Base-by-base conservation (phyloP, 2,888 invertebrate genomes). In the Drosophila picticornis region DNA sequence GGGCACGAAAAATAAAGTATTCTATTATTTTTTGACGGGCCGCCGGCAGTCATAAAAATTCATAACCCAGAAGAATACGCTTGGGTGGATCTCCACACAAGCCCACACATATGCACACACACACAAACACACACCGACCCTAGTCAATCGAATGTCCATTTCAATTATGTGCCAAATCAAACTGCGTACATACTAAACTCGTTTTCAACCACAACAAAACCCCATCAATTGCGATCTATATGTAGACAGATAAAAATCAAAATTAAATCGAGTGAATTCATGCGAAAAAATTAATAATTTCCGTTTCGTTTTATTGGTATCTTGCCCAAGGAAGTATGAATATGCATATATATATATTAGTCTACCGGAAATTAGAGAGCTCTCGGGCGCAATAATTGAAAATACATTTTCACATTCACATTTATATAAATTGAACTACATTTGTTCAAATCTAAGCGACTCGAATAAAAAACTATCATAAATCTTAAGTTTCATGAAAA, bases 251-350 rank as follows among this genome's bases (percentile, higher is more conserved):
- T 77, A 77, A 77, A 83, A 79, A 81, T 73, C 82, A 88, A 90
- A 86, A 87, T 81, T 76, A 85, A 85, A 90, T 88, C 77, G 80
- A 90, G 87, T 72, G 90, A 84, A 87, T 76, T 90, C 80, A 77
- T 79, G 87, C 80, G 87, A 77, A 77, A 86, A 86, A 88, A 83
- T 88, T 88, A 86, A 88, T 87, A 80, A 88, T 88, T 85, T 90
- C 90, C 87, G 89, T 73, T 80, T 64, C 68, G 48, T 74, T 77
- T 72, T 65, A 71, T 67, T 60, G 11, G 48, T 31, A 60, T 48
- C 32, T 65, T 68, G 64, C 52, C 25, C 55, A 57, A 64, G 67
- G 65, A 60, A 55, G 63, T 71, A 63, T 32, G 48, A 67, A 63
- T 60, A 58, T 59, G 62, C 53, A 32, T 67, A 27, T 40, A 27